phyloP scores from a whole-genome alignment of 1,140 invertebrate species.

The Drosophila tani region DNA sequence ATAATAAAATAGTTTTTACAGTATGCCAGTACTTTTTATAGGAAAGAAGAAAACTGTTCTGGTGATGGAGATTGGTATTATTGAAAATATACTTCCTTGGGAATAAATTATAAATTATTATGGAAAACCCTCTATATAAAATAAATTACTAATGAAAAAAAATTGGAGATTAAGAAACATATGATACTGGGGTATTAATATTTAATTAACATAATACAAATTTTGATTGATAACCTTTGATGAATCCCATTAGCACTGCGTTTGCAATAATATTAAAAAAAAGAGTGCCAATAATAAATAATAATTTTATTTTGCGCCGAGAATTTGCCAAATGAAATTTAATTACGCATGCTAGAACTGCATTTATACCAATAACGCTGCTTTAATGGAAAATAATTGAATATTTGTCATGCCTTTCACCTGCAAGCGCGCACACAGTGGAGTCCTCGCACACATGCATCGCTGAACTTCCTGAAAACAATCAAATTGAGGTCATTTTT shows the following conservation, averaged over 20 bases:
- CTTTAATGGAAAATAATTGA: conserved; percentile 77
- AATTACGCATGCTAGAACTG: conserved; percentile 63
- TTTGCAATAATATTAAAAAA: background rate
- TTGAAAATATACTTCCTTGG: too few relatives aligned
- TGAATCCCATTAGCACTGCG: background rate
- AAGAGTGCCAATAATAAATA: conserved; percentile 1
- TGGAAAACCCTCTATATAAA: too few relatives aligned
- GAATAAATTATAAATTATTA: too few relatives aligned
- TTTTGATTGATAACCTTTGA: background rate
- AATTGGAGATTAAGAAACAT: too few relatives aligned
- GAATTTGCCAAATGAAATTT: conserved; percentile 64
- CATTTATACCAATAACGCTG: conserved; percentile 72
- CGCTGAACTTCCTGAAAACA: conserved; percentile 53
- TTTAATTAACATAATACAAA: background rate
- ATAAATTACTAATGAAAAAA: too few relatives aligned
- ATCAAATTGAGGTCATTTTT: conserved; percentile 69
- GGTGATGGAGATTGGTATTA: too few relatives aligned
- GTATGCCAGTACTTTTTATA: too few relatives aligned
- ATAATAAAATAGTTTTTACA: too few relatives aligned
- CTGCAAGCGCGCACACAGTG: conserved; percentile 17
- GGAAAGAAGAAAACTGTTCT: too few relatives aligned
- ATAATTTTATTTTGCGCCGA: conserved; percentile 4
- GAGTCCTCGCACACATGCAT: conserved; percentile 26
- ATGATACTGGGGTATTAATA: too few relatives aligned
- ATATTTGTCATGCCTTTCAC: conserved; percentile 60